Evolutionary conservation across 2,113 vertebrate species (phyloP).

Genomic region (Panurus biarmicus): DNA sequence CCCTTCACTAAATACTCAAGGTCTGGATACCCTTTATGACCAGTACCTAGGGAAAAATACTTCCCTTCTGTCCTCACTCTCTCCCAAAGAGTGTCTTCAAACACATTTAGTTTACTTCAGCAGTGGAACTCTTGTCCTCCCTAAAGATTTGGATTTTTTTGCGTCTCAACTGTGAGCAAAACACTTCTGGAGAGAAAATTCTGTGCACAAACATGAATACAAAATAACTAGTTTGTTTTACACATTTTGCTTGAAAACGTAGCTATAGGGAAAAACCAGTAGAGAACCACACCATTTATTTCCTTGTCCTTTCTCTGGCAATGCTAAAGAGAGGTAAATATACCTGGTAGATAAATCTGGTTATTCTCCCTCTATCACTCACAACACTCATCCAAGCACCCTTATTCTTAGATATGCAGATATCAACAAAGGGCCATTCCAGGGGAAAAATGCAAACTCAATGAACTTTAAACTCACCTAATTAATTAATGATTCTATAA

Average conservation of each 20-base stretch:
- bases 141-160: not conserved
- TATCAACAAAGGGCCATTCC: not conserved
- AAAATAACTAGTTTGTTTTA: not conserved
- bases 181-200: not conserved
- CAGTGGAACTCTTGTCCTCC: not conserved
- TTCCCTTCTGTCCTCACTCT: accelerated
- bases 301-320: not conserved
- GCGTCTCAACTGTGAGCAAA: not conserved
- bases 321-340: not conserved
- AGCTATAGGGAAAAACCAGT: not conserved
- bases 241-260: not conserved
- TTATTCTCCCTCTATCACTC: not conserved
- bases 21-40: not conserved
- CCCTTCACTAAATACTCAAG: not conserved
- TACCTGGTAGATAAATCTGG: not conserved
- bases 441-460: not conserved
- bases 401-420: not conserved
- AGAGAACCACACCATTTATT: not conserved
- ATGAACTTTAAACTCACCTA: not conserved
- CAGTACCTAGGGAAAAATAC: not conserved
- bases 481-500: not conserved
- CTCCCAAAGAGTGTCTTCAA: not conserved
- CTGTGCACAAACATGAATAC: accelerated
- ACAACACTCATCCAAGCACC: not conserved
- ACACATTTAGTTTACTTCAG: not conserved